phyloP scores from a whole-genome alignment of 2,113 vertebrate genomes.

The Albula glossodonta region DNA sequence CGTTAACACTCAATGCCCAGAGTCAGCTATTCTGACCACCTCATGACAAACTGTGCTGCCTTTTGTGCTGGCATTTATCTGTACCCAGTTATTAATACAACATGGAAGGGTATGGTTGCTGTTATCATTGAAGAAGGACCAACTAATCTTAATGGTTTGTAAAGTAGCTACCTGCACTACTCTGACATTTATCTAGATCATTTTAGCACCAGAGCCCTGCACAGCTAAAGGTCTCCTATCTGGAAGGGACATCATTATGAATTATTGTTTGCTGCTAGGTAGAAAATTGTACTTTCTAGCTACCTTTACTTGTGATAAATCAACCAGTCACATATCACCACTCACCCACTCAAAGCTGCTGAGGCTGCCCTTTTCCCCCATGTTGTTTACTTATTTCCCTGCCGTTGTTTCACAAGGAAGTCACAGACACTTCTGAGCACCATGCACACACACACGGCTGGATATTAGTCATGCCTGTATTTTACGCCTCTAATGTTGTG shows the following conservation, averaged over 20 bases:
- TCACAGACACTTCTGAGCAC: neutral
- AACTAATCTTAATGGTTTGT: conserved; percentile 96
- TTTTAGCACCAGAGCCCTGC: conserved; percentile 84
- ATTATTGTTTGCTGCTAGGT: conserved; percentile 99
- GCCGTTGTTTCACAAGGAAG: neutral
- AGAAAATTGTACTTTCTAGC: conserved; percentile 99
- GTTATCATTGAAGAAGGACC: conserved; percentile 81
- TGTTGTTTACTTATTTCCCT: conserved; percentile 19
- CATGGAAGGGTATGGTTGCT: conserved; percentile 78
- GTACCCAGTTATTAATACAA: conserved; percentile 82
- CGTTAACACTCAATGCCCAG: conserved; percentile 82
- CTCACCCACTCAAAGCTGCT: conserved; percentile 89
- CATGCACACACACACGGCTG: neutral
- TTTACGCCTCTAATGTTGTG: neutral
- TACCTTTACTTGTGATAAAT: conserved; percentile 96
- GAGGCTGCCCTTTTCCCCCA: conserved; percentile 72
- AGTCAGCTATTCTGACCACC: conserved; percentile 80
- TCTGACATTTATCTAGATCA: conserved; percentile 96
- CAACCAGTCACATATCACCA: conserved; percentile 89
- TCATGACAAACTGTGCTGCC: conserved; percentile 81
- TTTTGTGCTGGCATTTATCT: conserved; percentile 77
- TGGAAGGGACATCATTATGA: conserved; percentile 95
- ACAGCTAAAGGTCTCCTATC: conserved; percentile 93
- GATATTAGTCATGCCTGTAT: neutral
- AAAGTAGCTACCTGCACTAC: conserved; percentile 96